phyloP scores from a whole-genome alignment of 2,888 invertebrate species.

The Nephrotoma appendiculata region DNA sequence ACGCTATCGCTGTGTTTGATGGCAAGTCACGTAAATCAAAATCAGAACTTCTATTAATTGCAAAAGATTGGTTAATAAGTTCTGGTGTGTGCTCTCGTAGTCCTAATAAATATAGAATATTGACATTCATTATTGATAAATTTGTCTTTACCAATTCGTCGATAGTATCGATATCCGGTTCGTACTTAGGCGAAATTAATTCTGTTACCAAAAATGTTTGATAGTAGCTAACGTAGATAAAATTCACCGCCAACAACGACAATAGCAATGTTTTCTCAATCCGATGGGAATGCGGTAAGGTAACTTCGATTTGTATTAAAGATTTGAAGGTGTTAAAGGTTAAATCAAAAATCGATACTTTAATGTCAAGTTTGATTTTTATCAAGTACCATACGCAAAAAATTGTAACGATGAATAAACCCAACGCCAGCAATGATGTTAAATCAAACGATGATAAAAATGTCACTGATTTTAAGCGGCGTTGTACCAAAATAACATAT shows the following conservation, averaged over 20 bases:
- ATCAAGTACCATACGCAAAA: background rate
- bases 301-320: background rate
- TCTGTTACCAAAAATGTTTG: background rate
- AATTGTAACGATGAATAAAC: background rate
- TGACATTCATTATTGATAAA: background rate
- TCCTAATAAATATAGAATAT: background rate
- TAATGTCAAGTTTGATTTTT: background rate
- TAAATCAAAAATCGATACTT: background rate
- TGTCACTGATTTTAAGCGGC: background rate
- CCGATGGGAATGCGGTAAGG: background rate
- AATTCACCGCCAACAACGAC: background rate
- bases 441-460: background rate
- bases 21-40: background rate
- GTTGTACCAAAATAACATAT: background rate
- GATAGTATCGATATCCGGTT: background rate
- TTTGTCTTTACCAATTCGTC: background rate
- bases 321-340: background rate
- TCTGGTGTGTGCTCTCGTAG: background rate
- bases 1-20: background rate
- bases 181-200: background rate
- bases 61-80: background rate
- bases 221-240: background rate
- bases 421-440: background rate
- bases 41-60: background rate
- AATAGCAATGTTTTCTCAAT: background rate